Evolutionary conservation across 2,888 invertebrate genomes (phyloP).

Genomic region (Drosophila aldrichi): DNA sequence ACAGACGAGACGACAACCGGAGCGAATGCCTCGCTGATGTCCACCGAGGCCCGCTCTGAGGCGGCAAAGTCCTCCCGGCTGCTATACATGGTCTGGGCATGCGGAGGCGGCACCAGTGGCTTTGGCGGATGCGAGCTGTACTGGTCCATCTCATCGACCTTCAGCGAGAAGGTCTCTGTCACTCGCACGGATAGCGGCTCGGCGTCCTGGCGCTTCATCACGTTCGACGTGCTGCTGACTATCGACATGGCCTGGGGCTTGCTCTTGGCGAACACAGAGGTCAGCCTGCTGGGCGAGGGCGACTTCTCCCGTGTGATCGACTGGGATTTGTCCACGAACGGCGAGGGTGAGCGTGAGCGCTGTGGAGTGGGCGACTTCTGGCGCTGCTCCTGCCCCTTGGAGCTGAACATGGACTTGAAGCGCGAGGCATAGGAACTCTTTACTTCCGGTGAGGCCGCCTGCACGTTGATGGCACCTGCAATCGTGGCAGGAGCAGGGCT

Average conservation of each 20-base stretch:
- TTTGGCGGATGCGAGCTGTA: slow-evolving; percentile 75
- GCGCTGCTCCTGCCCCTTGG: slow-evolving; percentile 55
- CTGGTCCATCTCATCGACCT: slow-evolving; percentile 85
- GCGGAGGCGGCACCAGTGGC: slow-evolving; percentile 57
- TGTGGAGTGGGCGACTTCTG: slow-evolving; percentile 64
- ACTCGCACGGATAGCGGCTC: slow-evolving; percentile 81
- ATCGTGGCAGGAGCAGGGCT: slow-evolving; percentile 27
- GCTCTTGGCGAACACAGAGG: slow-evolving; percentile 70
- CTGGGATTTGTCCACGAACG: slow-evolving; percentile 50
- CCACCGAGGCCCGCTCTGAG: slow-evolving; percentile 66
- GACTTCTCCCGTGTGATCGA: slow-evolving; percentile 62
- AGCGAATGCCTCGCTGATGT: slow-evolving; percentile 78
- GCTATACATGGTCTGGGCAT: slow-evolving; percentile 72
- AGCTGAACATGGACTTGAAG: slow-evolving; percentile 81
- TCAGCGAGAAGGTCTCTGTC: slow-evolving; percentile 84
- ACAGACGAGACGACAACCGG: slow-evolving; percentile 75
- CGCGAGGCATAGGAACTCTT: slow-evolving; percentile 81
- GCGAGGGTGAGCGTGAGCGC: slow-evolving; percentile 66
- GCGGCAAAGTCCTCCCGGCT: slow-evolving; percentile 79
- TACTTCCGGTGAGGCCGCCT: slow-evolving; percentile 65
- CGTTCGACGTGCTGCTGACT: slow-evolving; percentile 63
- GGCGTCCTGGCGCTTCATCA: slow-evolving; percentile 71
- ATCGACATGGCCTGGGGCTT: slow-evolving; percentile 74
- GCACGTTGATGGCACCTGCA: slow-evolving; percentile 42
- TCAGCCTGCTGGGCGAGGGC: slow-evolving; percentile 66